A percentile compares a stretch with the other conserved stretches of the same genome.
These are phyloP conservation scores for Pao palembangensis DNA, from an alignment of 2,113 vertebrate species.

Conservation along the genomic window DNA sequence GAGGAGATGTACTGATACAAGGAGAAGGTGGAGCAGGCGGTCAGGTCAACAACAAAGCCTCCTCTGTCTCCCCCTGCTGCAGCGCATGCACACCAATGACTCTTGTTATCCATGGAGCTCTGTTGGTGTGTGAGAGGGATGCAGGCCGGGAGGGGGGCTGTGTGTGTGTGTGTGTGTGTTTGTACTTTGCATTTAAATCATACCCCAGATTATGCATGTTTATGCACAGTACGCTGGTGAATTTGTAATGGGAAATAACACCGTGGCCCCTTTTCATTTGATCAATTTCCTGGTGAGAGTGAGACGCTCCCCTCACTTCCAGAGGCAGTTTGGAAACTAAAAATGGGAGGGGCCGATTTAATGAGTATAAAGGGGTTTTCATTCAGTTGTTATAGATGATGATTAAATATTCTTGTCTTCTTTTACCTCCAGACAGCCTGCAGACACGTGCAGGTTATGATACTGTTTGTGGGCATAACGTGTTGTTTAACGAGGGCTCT, in stretches of 20 bases:
- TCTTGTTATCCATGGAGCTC: constrained; percentile 39
- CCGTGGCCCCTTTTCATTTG: constrained; percentile 30
- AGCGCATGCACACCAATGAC: constrained; percentile 60
- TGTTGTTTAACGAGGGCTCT: neutral
- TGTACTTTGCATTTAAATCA: constrained; percentile 64
- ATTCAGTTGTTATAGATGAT: too few relatives aligned
- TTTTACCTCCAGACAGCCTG: too few relatives aligned
- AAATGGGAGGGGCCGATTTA: neutral
- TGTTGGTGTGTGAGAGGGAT: constrained; percentile 31
- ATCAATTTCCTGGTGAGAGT: constrained; percentile 35
- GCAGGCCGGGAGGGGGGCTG: neutral
- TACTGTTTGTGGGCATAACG: neutral
- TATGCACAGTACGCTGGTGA: constrained; percentile 34
- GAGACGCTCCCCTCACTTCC: constrained; percentile 11
- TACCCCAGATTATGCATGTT: constrained; percentile 49
- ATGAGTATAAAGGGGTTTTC: neutral
- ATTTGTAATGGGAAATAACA: constrained; percentile 48
- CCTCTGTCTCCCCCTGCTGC: constrained; percentile 56
- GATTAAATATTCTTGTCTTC: too few relatives aligned
- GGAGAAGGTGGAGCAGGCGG: constrained; percentile 43
- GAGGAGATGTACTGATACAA: constrained; percentile 47
- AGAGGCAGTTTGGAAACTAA: neutral
- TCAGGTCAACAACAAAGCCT: constrained; percentile 53
- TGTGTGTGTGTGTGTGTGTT: constrained; percentile 23
- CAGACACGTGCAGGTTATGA: too few relatives aligned